Evolutionary conservation across 1,140 invertebrate species (phyloP), one percentile per base, ranked within the genome.

Genomic region (Chrysopa pallens): DNA sequence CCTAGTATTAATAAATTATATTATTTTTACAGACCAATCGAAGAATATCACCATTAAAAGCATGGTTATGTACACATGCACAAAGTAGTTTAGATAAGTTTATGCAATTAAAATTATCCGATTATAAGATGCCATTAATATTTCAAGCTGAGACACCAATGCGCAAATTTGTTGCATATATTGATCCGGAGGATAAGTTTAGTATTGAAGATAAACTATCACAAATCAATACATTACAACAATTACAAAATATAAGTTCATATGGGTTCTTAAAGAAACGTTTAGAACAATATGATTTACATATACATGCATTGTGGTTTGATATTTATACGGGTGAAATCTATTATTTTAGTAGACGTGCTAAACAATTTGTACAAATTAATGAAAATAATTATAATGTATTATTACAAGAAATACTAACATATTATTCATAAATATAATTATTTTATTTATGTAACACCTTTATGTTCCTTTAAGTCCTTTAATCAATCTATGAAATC

Each of bases 321-420:
- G 92, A 97, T 60, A 92, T 96, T 55, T 93, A 93, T 54, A 93
- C 87, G 0, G 92, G 91, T 4, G 87, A 95, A 63, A 87, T 96
- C 54, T 92, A 88, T 59, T 91, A 86, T 55, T 94, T 94, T 53
- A 92, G 87, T 55, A 70, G 84, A 46, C 74, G 77, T 33, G 74
- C 78, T 23, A 91, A 93, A 61, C 60, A 66, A 48, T 92, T 91
- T 64, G 69, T 91, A 8, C 68, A 87, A 52, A 79, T 91, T 29
- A 85, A 87, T 57, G 88, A 93, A 63, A 58, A 69, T 5, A 86
- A 74, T 37, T 78, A 87, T 47, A 73, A 76, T 29, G 70, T 66
- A 43, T 64, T 91, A 42, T 60, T 85, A 27, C 66, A 73, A 38
- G 87, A 92, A 73, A 73, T 90, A 11, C 62, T 72, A 43, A 73